Evolutionary conservation across 1,140 invertebrate genomes (phyloP), one percentile per base, ranked within the genome.

Genomic region (Zaprionus davidi): DNA sequence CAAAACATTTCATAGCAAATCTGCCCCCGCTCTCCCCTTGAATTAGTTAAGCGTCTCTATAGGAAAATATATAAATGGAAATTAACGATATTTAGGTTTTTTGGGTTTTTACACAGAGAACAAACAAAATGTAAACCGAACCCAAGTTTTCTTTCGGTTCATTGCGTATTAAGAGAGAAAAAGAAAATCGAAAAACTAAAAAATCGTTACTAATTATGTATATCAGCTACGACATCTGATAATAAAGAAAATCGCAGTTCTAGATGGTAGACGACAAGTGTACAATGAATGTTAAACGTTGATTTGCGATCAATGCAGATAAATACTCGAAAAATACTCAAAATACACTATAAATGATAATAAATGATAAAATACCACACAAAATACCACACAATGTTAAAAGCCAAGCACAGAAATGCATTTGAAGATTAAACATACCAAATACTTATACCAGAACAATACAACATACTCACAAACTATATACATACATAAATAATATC

Each of bases 191-290:
- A 56, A 38, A 55, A 51, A 20, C 65, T 44, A 78, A 75, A 41
- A 79, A 74, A 59, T 22, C 53, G 75, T 88, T 91, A 82, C 73
- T 87, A 86, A 79, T 71, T 64, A 80, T 87, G 46, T 91, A 78
- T 92, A 92, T 92, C 91, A 92, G 91, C 91, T 92, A 92, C 76
- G 91, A 92, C 91, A 92, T 92, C 91, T 92, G 91, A 92, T 92
- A 92, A 92, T 92, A 75, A 75, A 59, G 41, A 92, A 88, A 92
- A 78, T 71, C 78, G 79, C 78, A 90, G 76, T 78, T 76, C 70
- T 87, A 88, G 85, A 68, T 71, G 78, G 71, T 90, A 85, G 81
- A 81, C 71, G 71, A 81, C 79, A 82, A 65, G 76, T 87, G 84
- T 84, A 88, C 68, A 90, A 90, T 88, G 77, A 81, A 88, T 88